Conservation (phyloP, 2,797 vertebrate species). For the Eulemur mongoz region DNA sequence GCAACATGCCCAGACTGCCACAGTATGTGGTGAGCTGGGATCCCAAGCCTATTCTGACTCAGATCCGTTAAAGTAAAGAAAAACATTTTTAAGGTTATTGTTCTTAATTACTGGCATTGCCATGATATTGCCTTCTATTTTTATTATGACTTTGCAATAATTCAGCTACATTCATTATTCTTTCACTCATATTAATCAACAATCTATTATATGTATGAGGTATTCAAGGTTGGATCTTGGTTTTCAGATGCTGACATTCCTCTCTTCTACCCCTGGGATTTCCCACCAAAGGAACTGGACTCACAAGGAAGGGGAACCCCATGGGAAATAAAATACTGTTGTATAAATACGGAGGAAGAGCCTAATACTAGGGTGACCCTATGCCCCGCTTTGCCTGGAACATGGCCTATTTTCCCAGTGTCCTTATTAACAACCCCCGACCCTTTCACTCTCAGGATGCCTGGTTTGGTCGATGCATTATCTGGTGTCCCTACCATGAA, state of each 20-base stretch:
- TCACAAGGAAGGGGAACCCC: background rate
- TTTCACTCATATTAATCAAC: background rate
- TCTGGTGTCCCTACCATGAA: too few species aligned
- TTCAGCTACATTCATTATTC: background rate
- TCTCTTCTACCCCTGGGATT: background rate
- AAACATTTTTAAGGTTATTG: background rate
- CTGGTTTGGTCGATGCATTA: background rate
- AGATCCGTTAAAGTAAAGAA: background rate
- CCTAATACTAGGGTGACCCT: background rate
- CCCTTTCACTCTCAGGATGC: background rate
- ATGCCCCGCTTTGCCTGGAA: background rate
- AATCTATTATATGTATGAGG: background rate
- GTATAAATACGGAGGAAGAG: accelerated
- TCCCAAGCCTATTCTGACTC: background rate
- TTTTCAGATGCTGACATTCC: background rate
- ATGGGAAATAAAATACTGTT: background rate
- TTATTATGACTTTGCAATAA: background rate
- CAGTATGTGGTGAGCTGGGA: background rate
- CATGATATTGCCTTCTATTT: background rate
- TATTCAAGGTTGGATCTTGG: background rate
- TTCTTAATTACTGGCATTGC: background rate
- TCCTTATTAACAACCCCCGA: background rate
- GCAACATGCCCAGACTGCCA: background rate
- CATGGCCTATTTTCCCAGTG: background rate
- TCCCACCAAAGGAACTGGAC: background rate